Conservation (phyloP, 2,888 invertebrate genomes). For the Agrotis clavis region DNA sequence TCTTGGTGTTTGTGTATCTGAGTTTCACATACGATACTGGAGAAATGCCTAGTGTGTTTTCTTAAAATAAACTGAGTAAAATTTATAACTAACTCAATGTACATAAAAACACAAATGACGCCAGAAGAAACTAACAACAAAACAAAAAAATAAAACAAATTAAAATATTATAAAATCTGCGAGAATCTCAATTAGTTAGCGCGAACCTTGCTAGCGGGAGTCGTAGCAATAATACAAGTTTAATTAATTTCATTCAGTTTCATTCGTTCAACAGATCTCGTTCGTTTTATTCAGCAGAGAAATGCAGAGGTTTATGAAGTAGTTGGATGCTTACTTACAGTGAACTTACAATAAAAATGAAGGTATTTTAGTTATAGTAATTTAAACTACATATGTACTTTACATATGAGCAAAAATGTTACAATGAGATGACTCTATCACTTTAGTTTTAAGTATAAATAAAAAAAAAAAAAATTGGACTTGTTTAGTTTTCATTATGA, state of each 20-base stretch:
- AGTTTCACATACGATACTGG: too few relatives aligned
- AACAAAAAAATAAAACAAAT: conserved; percentile 29
- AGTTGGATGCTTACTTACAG: neutral
- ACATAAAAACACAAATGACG: neutral
- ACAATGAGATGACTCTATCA: too few relatives aligned
- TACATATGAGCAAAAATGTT: too few relatives aligned
- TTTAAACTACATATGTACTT: too few relatives aligned
- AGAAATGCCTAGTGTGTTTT: too few relatives aligned
- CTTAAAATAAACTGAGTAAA: too few relatives aligned
- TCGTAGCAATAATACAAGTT: conserved; percentile 52
- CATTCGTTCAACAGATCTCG: conserved; percentile 37
- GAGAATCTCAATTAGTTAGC: conserved; percentile 45
- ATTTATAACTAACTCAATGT: neutral
- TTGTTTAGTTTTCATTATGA: too few relatives aligned
- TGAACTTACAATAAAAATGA: neutral
- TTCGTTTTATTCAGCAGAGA: conserved; percentile 28
- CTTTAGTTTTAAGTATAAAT: too few relatives aligned
- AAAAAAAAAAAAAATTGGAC: too few relatives aligned
- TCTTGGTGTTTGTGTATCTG: too few relatives aligned
- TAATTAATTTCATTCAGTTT: conserved; percentile 51
- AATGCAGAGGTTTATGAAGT: conserved; percentile 14
- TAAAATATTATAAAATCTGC: conserved; percentile 38
- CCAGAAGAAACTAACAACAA: neutral
- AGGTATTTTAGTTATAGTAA: too few relatives aligned
- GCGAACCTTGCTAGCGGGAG: conserved; percentile 40